A percentile compares a stretch with the other conserved stretches of the same genome.
Conservation (phyloP, 1,140 invertebrate species). For the Bombus terrestris region DNA sequence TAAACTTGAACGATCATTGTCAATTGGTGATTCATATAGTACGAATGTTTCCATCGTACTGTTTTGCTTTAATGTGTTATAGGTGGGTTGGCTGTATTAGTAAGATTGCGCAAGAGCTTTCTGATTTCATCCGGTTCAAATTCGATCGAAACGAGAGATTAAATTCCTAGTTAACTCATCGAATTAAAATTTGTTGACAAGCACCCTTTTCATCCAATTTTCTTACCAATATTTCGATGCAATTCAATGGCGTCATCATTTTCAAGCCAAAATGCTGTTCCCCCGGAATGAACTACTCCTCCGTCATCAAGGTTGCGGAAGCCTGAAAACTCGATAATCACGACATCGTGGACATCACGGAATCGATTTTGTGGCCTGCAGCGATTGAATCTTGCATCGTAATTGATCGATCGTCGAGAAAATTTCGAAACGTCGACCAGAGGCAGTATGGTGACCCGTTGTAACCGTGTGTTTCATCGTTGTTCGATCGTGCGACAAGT, state of each 20-base stretch:
- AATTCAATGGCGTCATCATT: neutral
- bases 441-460: neutral
- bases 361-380: neutral
- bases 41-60: too few relatives aligned
- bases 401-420: constrained; percentile 8
- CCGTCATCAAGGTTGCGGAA: neutral
- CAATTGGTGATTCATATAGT: too few relatives aligned
- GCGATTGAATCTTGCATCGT: neutral
- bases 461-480: neutral
- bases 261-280: neutral
- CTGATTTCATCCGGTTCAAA: too few relatives aligned
- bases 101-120: too few relatives aligned
- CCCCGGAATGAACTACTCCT: neutral
- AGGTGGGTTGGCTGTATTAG: too few relatives aligned
- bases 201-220: too few relatives aligned
- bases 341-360: neutral
- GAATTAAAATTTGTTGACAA: neutral
- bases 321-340: neutral
- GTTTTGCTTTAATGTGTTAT: too few relatives aligned
- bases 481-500: neutral
- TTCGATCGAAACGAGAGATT: too few relatives aligned
- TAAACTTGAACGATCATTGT: too few relatives aligned
- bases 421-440: neutral
- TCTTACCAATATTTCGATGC: too few relatives aligned
- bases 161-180: neutral